Conservation (phyloP, 2,888 invertebrate species). For the Girardia tigrina region DNA sequence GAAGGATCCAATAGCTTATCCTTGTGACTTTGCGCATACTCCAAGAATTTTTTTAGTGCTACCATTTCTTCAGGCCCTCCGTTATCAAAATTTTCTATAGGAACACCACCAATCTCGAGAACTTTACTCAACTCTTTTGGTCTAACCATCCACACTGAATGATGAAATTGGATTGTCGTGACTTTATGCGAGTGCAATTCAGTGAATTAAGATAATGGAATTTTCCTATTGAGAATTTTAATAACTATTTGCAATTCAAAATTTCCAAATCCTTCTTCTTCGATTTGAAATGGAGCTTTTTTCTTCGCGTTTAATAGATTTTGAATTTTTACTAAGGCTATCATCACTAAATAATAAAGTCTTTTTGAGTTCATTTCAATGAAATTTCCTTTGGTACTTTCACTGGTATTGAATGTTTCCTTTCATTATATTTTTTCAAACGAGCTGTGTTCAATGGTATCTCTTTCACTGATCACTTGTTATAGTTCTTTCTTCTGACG, state of each 20-base stretch:
- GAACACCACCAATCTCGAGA: neutral
- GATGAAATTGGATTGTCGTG: slow-evolving; percentile 13
- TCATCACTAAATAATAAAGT: too few species aligned
- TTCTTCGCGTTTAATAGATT: too few species aligned
- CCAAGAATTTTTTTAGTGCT: neutral
- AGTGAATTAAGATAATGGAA: neutral
- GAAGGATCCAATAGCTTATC: neutral
- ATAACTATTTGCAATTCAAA: neutral
- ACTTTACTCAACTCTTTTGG: slow-evolving; percentile 15
- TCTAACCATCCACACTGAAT: neutral
- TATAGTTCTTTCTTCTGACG: too few species aligned
- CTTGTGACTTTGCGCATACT: neutral
- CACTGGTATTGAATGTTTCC: too few species aligned
- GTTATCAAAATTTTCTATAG: neutral
- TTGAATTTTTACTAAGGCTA: too few species aligned
- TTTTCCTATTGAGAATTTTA: slow-evolving; percentile 10
- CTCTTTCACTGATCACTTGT: too few species aligned
- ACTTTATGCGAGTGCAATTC: neutral
- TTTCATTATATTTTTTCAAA: too few species aligned
- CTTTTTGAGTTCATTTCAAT: too few species aligned
- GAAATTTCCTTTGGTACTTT: too few species aligned
- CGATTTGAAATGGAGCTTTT: neutral
- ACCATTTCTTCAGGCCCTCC: neutral
- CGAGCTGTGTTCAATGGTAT: too few species aligned
- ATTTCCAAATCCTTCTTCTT: slow-evolving; percentile 7